These are phyloP conservation scores for Cetoscarus ocellatus DNA, from an alignment of 2,797 vertebrate species.

Conservation along the genomic window DNA sequence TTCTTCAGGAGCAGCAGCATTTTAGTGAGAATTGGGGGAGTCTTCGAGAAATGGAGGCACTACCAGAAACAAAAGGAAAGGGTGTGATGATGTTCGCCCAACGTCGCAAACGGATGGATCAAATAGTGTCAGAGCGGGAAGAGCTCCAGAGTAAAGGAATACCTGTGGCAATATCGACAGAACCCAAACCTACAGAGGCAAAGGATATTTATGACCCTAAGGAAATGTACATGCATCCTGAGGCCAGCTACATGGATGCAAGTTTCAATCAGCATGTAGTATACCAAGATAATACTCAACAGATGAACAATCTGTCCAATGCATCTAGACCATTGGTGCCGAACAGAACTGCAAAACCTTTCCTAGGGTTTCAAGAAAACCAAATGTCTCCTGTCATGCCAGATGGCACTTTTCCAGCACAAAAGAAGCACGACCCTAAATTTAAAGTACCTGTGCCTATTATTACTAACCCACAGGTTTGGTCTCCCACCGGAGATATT, in stretches of 20 bases:
- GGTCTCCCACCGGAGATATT: slow-evolving; percentile 89
- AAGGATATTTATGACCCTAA: slow-evolving; percentile 47
- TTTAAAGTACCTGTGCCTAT: slow-evolving; percentile 84
- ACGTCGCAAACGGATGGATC: slow-evolving; percentile 93
- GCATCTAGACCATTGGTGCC: slow-evolving; percentile 79
- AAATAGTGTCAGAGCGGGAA: slow-evolving; percentile 90
- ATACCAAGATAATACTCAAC: slow-evolving; percentile 62
- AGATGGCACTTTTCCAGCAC: slow-evolving; percentile 68
- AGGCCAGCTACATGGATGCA: slow-evolving; percentile 76
- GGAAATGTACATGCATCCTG: slow-evolving; percentile 61
- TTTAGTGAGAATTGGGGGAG: slow-evolving; percentile 87
- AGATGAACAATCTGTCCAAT: slow-evolving; percentile 73
- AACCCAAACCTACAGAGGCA: slow-evolving; percentile 43
- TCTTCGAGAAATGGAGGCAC: slow-evolving; percentile 89
- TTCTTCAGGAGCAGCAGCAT: slow-evolving; percentile 80
- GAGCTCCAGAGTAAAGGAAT: slow-evolving; percentile 82
- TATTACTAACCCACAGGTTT: slow-evolving; percentile 77
- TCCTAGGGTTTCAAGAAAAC: slow-evolving; percentile 83
- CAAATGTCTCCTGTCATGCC: slow-evolving; percentile 77
- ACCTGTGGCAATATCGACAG: slow-evolving; percentile 68
- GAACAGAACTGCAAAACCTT: slow-evolving; percentile 94
- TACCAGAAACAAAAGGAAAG: slow-evolving; percentile 93
- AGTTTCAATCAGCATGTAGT: slow-evolving; percentile 61
- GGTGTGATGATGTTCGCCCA: slow-evolving; percentile 95
- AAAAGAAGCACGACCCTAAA: slow-evolving; percentile 83